Percentiles rank a stretch among this genome's conserved stretches.
Conservation (phyloP, 1,140 invertebrate genomes). For the Chironomus tepperi region DNA sequence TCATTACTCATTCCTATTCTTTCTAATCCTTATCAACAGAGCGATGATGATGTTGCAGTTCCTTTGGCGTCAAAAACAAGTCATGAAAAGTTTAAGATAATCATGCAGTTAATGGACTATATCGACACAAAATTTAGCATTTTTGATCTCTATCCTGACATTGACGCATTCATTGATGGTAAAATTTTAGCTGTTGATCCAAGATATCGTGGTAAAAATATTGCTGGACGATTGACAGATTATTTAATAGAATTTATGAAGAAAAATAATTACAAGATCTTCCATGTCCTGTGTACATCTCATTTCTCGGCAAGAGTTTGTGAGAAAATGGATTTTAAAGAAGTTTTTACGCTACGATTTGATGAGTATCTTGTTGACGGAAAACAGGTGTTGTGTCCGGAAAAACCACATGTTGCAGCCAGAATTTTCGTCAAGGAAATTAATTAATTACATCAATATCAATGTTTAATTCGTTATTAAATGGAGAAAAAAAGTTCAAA, state of each 20-base stretch:
- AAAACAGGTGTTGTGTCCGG: slow-evolving; percentile 47
- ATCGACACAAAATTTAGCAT: slow-evolving; percentile 46
- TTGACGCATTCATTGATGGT: slow-evolving; percentile 47
- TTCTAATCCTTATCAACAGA: neutral
- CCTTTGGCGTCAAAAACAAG: slow-evolving; percentile 39
- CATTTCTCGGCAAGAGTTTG: slow-evolving; percentile 60
- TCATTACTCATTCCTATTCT: neutral
- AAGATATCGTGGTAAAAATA: slow-evolving; percentile 51
- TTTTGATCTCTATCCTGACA: slow-evolving; percentile 45
- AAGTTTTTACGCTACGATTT: slow-evolving; percentile 53
- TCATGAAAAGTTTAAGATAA: slow-evolving; percentile 51
- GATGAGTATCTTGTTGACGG: slow-evolving; percentile 52
- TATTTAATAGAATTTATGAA: slow-evolving; percentile 42
- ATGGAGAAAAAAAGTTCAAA: too few species aligned
- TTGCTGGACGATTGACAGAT: slow-evolving; percentile 50
- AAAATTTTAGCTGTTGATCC: slow-evolving; percentile 54
- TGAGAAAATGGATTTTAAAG: slow-evolving; percentile 54
- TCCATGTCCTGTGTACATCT: slow-evolving; percentile 54
- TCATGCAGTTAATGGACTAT: slow-evolving; percentile 46
- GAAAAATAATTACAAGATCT: slow-evolving; percentile 32
- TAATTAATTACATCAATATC: slow-evolving; percentile 4
- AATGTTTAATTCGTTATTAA: too few species aligned
- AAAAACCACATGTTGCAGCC: slow-evolving; percentile 45
- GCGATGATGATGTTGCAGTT: slow-evolving; percentile 26
- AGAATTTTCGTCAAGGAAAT: slow-evolving; percentile 44